Percentiles rank a stretch among this genome's conserved stretches.
These are phyloP conservation scores for Molothrus ater DNA, from an alignment of 2,797 vertebrate genomes.

Conservation along the genomic window DNA sequence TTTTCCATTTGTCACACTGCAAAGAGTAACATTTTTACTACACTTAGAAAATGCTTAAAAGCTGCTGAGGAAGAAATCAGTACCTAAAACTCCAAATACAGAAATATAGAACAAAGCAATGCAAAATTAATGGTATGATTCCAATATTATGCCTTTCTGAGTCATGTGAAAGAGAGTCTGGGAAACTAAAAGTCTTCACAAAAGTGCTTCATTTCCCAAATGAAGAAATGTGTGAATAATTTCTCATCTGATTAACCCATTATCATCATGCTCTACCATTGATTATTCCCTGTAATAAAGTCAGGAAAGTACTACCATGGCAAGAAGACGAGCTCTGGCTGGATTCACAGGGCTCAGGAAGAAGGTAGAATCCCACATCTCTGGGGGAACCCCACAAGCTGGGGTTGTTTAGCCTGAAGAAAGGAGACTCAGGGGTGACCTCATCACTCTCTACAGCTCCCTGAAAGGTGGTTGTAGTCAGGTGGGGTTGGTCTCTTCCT, in stretches of 20 bases:
- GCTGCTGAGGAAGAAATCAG: not conserved
- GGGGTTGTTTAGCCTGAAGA: fast-evolving
- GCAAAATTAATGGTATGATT: not conserved
- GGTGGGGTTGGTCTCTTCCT: not conserved
- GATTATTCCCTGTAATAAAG: not conserved
- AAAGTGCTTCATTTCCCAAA: not conserved
- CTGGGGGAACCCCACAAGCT: not conserved
- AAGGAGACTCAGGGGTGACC: not conserved
- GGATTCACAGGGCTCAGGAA: not conserved
- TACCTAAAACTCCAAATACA: not conserved
- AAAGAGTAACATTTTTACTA: not conserved
- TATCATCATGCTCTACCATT: not conserved
- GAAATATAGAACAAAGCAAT: not conserved
- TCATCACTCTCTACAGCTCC: not conserved
- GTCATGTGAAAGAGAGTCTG: not conserved
- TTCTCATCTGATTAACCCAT: not conserved
- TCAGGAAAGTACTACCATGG: not conserved
- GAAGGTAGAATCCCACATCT: not conserved
- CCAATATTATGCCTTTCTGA: not conserved
- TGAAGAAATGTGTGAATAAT: not conserved
- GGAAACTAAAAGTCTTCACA: not conserved
- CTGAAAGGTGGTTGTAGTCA: not conserved
- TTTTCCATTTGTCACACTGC: not conserved
- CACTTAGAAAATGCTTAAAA: not conserved
- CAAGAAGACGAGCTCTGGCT: not conserved